These are phyloP conservation scores for Epirrita christyi DNA, from an alignment of 2,888 invertebrate genomes.

Conservation along the genomic window DNA sequence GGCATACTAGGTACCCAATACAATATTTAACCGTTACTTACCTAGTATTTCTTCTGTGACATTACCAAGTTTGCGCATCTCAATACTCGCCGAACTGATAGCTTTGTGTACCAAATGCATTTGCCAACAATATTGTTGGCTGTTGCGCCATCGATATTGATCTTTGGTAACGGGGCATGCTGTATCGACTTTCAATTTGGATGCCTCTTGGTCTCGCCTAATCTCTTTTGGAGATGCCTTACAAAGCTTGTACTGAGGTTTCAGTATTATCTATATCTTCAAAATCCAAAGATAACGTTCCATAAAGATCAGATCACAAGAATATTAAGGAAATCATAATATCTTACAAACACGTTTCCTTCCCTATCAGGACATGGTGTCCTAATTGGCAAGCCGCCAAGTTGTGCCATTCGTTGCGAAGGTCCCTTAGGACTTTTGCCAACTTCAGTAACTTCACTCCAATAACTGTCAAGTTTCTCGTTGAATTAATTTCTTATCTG, in stretches of 20 bases:
- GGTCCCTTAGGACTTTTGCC: constrained; percentile 36
- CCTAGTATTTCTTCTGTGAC: not conserved
- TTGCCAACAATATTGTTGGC: constrained; percentile 38
- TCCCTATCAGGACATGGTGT: constrained; percentile 14
- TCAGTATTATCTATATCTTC: too few relatives aligned
- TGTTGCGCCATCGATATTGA: constrained; percentile 38
- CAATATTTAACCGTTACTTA: too few relatives aligned
- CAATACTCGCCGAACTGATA: constrained; percentile 48
- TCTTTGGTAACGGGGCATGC: constrained; percentile 27
- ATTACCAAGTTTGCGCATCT: constrained; percentile 21
- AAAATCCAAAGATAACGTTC: too few relatives aligned
- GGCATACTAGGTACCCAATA: too few relatives aligned
- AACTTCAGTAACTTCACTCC: constrained; percentile 31
- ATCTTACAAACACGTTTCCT: constrained; percentile 2
- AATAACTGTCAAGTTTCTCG: constrained; percentile 26
- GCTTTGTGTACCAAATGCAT: constrained; percentile 48
- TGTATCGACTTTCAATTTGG: constrained; percentile 7
- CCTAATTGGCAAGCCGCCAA: constrained; percentile 38
- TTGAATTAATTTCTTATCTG: constrained; percentile 30
- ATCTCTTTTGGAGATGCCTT: not conserved
- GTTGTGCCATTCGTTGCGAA: constrained; percentile 29
- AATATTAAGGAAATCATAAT: constrained; percentile 15
- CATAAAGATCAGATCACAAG: too few relatives aligned
- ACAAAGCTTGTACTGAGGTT: too few relatives aligned
- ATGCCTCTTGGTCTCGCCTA: constrained; percentile 1